Base-by-base conservation (phyloP, 2,888 invertebrate genomes). In the Trichacis sp. region DNA sequence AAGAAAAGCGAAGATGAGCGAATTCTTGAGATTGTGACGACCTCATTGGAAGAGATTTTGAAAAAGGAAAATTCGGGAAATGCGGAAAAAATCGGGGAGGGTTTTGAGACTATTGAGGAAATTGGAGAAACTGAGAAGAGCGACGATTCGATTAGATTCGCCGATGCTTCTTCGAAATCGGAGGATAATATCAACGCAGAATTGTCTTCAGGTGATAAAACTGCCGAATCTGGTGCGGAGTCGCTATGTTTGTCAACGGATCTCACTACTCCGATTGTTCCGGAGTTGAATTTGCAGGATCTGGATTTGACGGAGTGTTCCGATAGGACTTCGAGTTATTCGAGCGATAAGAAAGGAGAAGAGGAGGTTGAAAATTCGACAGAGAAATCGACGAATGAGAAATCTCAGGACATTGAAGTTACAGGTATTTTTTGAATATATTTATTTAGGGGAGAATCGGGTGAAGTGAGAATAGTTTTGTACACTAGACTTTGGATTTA, bases 271-370 rank as follows among this genome's bases (percentile, higher is more conserved):
- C 82, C 82, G 0, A 64, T 74, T 19, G 77, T 83, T 0, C 83
- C 83, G 0, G 83, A 83, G 53, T 58, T 82, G 47, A 81, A 83
- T 57, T 67, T 83, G 14, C 79, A 83, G 51, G 79, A 80, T 11
- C 71, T 83, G 11, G 79, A 84, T 52, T 64, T 73, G 4, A 80
- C 83, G 0, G 72, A 80, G 6, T 81, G 81, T 0, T 81, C 81
- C 0, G 77, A 79, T 36, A 70, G 76, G 64, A 77, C 76, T 17
- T 71, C 74, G 29, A 70, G 77, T 14, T 74, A 75, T 19, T 12
- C 11, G 29, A 40, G 49, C 24, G 45, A 36, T 53, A 59, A 43
- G 46, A 61, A 50, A 38, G 54, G 24, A 8, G 57, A 30, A 11
- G 50, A 50, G 38, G 46, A 50, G 49, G 50, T 63, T 36, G 55